These are phyloP conservation scores for Tuta absoluta DNA, from an alignment of 2,888 invertebrate genomes.

Conservation along the genomic window DNA sequence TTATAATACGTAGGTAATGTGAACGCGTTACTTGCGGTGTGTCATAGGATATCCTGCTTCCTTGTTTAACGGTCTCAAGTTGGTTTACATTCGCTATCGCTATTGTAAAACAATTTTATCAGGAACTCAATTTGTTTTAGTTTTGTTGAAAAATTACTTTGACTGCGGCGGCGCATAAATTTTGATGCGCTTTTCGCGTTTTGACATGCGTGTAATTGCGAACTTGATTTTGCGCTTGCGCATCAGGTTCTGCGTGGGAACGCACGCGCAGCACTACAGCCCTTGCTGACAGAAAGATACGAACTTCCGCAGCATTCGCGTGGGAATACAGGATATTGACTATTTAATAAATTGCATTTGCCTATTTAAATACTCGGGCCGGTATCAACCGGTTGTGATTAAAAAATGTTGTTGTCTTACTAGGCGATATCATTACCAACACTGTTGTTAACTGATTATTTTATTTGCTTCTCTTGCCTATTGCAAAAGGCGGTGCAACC, in stretches of 20 bases:
- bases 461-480: no score
- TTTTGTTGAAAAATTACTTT: background rate
- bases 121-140: background rate
- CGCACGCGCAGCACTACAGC: constrained; percentile 29
- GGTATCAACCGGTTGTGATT: constrained; percentile 16
- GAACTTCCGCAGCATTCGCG: constrained; percentile 55
- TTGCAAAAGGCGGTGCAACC: no score
- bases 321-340: constrained; percentile 56
- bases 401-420: constrained; percentile 13
- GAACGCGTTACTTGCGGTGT: constrained; percentile 15
- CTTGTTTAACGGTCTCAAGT: constrained; percentile 20
- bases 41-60: constrained; percentile 22
- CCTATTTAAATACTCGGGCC: constrained; percentile 12
- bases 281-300: constrained; percentile 49
- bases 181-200: constrained; percentile 26
- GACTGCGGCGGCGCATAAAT: constrained; percentile 15
- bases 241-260: constrained; percentile 34
- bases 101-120: constrained; percentile 18
- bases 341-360: constrained; percentile 35
- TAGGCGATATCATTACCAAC: background rate
- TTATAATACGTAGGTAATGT: background rate
- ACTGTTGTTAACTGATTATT: no score
- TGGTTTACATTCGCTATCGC: constrained; percentile 17
- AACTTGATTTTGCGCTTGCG: constrained; percentile 33
- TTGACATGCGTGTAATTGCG: constrained; percentile 39